Percentiles rank a stretch among this genome's conserved stretches.
Conservation (phyloP, 2,888 invertebrate genomes). For the Catocala nupta region DNA sequence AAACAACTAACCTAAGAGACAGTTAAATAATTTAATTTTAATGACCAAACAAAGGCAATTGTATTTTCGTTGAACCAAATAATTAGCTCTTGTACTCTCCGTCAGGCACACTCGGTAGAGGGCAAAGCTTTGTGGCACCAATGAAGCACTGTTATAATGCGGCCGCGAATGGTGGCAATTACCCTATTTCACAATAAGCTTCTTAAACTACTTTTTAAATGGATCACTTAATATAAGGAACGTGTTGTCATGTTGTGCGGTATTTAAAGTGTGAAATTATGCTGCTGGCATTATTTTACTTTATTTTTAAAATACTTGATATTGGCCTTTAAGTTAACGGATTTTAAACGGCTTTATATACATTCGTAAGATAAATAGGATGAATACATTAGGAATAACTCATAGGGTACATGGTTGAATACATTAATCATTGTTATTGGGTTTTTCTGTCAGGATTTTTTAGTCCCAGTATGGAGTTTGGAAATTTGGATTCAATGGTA, state of each 20-base stretch:
- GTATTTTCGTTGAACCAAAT: conserved; percentile 26
- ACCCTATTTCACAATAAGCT: conserved; percentile 63
- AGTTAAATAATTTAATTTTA: background rate
- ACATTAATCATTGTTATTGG: no score
- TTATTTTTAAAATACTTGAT: no score
- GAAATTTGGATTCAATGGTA: no score
- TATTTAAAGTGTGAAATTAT: background rate
- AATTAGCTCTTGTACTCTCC: conserved; percentile 26
- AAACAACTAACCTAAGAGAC: no score
- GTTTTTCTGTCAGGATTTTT: no score
- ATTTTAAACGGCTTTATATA: no score
- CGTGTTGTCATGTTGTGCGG: conserved; percentile 27
- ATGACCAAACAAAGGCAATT: background rate
- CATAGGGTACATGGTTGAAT: no score
- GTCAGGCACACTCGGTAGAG: conserved; percentile 22
- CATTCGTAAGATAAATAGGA: no score
- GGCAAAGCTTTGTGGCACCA: conserved; percentile 42
- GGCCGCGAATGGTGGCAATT: conserved; percentile 57
- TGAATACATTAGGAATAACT: no score
- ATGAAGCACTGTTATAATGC: conserved; percentile 40
- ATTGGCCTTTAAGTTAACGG: no score
- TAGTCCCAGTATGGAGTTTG: no score
- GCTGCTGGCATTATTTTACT: no score
- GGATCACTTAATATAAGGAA: conserved; percentile 40
- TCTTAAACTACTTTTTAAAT: conserved; percentile 62